A percentile compares a stretch with the other conserved stretches of the same genome.
These are phyloP conservation scores for Brienomyrus longianalis DNA, from an alignment of 2,113 vertebrate genomes.

Conservation along the genomic window DNA sequence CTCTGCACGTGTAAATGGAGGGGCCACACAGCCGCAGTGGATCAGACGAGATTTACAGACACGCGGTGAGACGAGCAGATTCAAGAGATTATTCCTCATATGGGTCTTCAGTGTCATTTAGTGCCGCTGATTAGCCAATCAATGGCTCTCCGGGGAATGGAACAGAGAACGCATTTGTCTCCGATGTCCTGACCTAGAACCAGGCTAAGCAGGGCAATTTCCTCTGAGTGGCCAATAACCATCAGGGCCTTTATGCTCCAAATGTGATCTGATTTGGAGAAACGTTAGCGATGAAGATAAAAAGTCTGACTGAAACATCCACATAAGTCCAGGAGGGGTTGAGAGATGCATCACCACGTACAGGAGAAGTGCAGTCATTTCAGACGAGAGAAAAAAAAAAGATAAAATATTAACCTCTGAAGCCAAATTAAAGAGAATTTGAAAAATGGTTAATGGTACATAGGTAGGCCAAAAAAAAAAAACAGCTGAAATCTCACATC, in stretches of 20 bases:
- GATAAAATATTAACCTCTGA: not conserved
- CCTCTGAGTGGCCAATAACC: not conserved
- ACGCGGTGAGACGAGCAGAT: not conserved
- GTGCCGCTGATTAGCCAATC: slow-evolving; percentile 6
- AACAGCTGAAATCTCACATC: not conserved
- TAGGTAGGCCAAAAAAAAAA: not conserved
- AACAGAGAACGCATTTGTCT: not conserved
- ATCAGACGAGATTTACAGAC: slow-evolving; percentile 14
- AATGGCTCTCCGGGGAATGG: not conserved
- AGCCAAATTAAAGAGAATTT: not conserved
- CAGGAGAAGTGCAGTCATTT: not conserved
- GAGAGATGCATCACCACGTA: not conserved
- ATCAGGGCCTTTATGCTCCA: not conserved
- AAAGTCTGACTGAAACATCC: not conserved
- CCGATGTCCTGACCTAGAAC: slow-evolving; percentile 8
- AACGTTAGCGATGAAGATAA: not conserved
- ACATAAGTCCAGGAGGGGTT: not conserved
- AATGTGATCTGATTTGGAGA: slow-evolving; percentile 8
- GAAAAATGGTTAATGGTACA: not conserved
- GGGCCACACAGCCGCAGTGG: not conserved
- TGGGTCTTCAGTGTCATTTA: slow-evolving; percentile 12
- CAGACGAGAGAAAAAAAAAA: not conserved
- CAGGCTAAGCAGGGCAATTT: not conserved
- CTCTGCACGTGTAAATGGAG: not conserved
- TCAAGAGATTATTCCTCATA: not conserved